These are phyloP conservation scores for Callaeas wilsoni DNA, from an alignment of 2,113 vertebrate genomes.

Conservation along the genomic window DNA sequence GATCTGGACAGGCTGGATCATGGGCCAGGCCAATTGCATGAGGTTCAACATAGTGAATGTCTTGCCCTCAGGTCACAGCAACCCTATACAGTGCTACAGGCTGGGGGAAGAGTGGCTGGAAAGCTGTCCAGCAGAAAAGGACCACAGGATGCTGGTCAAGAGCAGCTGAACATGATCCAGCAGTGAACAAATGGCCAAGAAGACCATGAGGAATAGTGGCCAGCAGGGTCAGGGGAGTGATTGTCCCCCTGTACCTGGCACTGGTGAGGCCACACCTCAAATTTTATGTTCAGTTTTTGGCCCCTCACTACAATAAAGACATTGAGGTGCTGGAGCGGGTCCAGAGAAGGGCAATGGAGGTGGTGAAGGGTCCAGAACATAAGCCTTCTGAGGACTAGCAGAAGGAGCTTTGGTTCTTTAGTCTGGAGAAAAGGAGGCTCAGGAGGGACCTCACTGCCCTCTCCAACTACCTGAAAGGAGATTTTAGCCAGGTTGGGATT, in stretches of 20 bases:
- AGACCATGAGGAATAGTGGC: background rate
- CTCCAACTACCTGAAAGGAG: background rate
- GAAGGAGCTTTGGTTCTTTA: background rate
- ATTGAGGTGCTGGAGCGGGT: accelerated
- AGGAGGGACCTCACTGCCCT: background rate
- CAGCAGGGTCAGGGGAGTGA: background rate
- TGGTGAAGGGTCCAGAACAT: background rate
- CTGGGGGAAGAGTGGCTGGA: background rate
- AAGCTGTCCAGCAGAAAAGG: background rate
- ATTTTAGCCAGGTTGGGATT: background rate
- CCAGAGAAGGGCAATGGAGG: background rate
- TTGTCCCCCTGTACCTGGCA: background rate
- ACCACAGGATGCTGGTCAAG: background rate
- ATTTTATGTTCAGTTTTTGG: background rate
- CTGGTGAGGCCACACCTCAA: background rate
- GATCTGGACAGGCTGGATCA: background rate
- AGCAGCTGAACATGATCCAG: too few species aligned
- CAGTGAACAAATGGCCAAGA: background rate
- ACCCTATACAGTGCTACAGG: accelerated
- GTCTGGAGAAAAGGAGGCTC: background rate
- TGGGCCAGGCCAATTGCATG: background rate
- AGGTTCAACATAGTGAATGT: background rate
- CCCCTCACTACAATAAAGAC: background rate
- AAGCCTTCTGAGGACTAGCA: background rate
- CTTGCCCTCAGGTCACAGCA: background rate